A percentile compares a stretch with the other conserved stretches of the same genome.
These are phyloP conservation scores for Esox lucius DNA, from an alignment of 2,797 vertebrate genomes.

Conservation along the genomic window DNA sequence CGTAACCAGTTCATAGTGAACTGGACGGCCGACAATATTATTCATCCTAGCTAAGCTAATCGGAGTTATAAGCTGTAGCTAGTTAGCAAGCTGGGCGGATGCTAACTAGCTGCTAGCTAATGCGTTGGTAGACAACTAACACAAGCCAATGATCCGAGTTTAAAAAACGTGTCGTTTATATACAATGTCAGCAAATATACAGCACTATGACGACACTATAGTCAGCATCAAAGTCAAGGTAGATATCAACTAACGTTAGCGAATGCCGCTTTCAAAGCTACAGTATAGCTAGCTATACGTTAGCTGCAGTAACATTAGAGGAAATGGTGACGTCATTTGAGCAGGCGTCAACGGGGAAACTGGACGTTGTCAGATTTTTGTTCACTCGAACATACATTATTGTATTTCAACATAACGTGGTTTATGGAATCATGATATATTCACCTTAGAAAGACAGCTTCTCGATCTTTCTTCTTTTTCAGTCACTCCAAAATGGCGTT, in stretches of 20 bases:
- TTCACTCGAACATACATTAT: neutral
- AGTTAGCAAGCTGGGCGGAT: neutral
- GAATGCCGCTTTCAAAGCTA: constrained; percentile 9
- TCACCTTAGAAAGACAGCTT: constrained; percentile 73
- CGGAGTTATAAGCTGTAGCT: neutral
- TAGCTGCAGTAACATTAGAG: constrained; percentile 41
- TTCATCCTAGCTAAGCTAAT: neutral
- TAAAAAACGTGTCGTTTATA: neutral
- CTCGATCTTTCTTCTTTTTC: constrained; percentile 71
- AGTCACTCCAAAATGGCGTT: constrained; percentile 83
- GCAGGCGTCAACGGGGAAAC: constrained; percentile 11
- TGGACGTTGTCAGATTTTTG: neutral
- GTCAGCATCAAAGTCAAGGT: neutral
- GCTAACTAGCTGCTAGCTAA: neutral
- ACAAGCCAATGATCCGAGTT: neutral
- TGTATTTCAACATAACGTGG: neutral
- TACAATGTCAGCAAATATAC: neutral
- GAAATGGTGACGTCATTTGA: constrained; percentile 50
- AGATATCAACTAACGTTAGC: constrained; percentile 17
- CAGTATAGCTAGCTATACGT: constrained; percentile 54
- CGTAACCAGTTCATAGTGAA: neutral
- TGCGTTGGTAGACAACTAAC: neutral
- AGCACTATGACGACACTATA: neutral
- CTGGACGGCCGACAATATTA: neutral
- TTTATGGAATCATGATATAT: neutral